Base-by-base conservation (phyloP, 2,888 invertebrate genomes). In the Allolobophora icterica region DNA sequence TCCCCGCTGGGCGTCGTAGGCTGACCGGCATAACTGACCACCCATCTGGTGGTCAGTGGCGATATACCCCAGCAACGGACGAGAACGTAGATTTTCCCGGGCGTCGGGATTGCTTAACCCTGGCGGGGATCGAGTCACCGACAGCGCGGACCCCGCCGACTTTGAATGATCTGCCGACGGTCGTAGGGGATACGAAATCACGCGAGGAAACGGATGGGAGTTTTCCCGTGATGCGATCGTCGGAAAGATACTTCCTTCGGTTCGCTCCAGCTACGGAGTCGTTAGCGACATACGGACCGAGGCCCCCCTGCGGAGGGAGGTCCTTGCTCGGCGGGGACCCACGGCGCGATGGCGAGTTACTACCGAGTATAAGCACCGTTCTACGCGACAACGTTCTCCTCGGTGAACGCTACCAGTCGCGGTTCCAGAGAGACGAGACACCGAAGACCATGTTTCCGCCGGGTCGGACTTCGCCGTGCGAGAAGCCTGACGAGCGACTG, bases 401-500 rank as follows among this genome's bases (percentile, higher is more conserved):
- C 30, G 71, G 71, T 0, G 5, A 30, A n/a, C 71, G 71, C 11
- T 71, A n/a, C n/a, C 71, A 71, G 71, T n/a, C 71, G 30, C 71
- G 71, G 71, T n/a, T 71, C 71, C 71, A n/a, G n/a, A 71, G 71
- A n/a, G 71, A 30, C 4, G 71, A n/a, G 71, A 30, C n/a, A 8
- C n/a, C 71, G n/a, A n/a, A 11, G 71, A 30, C 52, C 45, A 3
- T 30, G 84, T 84, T 33, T 33, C 21, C 24, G 15, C 87, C 87
- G 34, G 87, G 35, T 38, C 24, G 87, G 35, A 24, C 35, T 0
- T 87, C 38, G 24, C 87, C 87, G 35, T 87, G 87, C 87, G 87
- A 87, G 34, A 34, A 87, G 35, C 87, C 91, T n/a, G 95, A 95
- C 58, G 95, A 95, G 40, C 94, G 96, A 96, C 94, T 97, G 96